phyloP scores from a whole-genome alignment of 2,888 invertebrate genomes.

The Eristalis arbustorum region DNA sequence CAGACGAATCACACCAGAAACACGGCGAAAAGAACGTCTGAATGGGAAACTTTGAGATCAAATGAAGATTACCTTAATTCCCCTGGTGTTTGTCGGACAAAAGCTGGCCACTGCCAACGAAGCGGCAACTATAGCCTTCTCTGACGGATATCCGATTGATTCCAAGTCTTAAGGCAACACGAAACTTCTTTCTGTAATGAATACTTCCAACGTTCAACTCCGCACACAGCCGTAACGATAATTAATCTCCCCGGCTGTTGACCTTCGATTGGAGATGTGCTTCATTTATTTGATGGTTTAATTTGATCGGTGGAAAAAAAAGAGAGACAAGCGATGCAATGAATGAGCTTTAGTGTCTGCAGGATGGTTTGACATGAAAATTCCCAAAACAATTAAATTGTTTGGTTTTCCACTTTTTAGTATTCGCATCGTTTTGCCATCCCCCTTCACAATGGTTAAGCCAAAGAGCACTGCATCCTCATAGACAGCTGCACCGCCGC shows the following conservation, averaged over 20 bases:
- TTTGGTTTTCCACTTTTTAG: no score
- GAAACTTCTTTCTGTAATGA: conserved; percentile 54
- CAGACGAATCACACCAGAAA: background rate
- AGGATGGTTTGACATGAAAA: no score
- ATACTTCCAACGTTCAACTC: background rate
- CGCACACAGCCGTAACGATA: background rate
- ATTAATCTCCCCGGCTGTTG: background rate
- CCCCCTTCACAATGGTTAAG: no score
- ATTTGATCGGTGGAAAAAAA: no score
- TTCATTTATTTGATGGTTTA: background rate
- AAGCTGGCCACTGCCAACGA: conserved; percentile 10
- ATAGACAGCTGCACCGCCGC: no score
- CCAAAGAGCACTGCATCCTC: no score
- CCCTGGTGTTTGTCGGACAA: conserved; percentile 44
- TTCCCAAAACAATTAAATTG: no score
- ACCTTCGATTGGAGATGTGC: background rate
- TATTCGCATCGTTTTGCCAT: no score
- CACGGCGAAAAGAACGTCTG: background rate
- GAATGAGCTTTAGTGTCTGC: no score
- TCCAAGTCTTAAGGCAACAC: conserved; percentile 14
- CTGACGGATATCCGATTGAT: conserved; percentile 50
- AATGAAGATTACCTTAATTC: conserved; percentile 60
- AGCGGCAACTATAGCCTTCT: conserved; percentile 7
- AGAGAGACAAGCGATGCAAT: no score
- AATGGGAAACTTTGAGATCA: conserved; percentile 44